A percentile compares a stretch with the other conserved stretches of the same genome.
These are phyloP conservation scores for Tetheella fluctuosa DNA, from an alignment of 2,888 invertebrate genomes.

Conservation along the genomic window DNA sequence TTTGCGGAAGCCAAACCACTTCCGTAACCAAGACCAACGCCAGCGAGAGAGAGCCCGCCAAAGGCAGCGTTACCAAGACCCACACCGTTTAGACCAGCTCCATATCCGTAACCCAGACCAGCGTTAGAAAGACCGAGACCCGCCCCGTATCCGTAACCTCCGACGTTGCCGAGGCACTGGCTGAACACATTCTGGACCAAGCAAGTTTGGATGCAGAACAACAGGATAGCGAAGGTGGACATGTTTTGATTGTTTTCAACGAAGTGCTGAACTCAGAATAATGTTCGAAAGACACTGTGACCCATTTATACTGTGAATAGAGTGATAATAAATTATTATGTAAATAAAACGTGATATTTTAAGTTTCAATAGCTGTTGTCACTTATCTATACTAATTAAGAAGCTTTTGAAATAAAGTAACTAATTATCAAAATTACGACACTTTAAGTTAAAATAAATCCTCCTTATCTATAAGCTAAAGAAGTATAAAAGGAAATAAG, in stretches of 20 bases:
- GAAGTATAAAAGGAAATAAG: not conserved
- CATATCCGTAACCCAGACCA: not conserved
- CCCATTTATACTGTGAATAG: too few relatives aligned
- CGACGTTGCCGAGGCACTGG: too few relatives aligned
- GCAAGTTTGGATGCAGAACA: constrained; percentile 17
- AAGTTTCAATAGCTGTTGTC: too few relatives aligned
- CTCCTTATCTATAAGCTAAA: not conserved
- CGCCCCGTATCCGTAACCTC: too few relatives aligned
- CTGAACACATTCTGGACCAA: too few relatives aligned
- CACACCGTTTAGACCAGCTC: not conserved
- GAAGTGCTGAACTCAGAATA: constrained; percentile 15
- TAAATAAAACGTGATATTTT: constrained; percentile 1
- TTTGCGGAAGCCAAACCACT: not conserved
- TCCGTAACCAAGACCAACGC: constrained; percentile 2
- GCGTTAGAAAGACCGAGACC: not conserved
- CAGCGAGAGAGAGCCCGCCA: not conserved
- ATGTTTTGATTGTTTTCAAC: constrained; percentile 15
- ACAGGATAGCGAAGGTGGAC: constrained; percentile 16
- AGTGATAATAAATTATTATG: too few relatives aligned
- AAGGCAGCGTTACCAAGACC: too few relatives aligned
- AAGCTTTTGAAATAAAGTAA: too few relatives aligned
- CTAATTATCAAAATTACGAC: not conserved
- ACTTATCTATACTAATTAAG: not conserved
- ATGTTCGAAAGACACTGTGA: not conserved
- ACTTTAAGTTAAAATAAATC: too few relatives aligned